These are phyloP conservation scores for Adelges cooleyi DNA, from an alignment of 1,140 invertebrate genomes.

Conservation along the genomic window DNA sequence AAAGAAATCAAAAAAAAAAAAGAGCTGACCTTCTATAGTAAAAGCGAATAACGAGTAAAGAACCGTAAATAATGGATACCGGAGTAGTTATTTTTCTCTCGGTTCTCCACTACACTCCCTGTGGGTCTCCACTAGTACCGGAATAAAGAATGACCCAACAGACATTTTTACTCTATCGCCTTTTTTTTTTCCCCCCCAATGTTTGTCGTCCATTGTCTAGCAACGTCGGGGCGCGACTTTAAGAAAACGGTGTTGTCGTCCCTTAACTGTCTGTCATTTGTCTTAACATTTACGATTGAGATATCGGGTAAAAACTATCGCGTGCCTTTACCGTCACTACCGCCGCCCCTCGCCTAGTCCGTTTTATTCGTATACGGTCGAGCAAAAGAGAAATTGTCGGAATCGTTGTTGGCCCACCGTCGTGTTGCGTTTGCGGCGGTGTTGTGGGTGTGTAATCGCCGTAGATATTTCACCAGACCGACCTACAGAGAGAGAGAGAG, in stretches of 20 bases:
- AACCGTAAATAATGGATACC: neutral
- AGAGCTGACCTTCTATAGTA: too few relatives aligned
- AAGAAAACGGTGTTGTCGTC: neutral
- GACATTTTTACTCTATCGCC: neutral
- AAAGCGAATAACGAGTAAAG: neutral
- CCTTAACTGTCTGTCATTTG: slow-evolving; percentile 14
- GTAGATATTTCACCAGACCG: slow-evolving; percentile 10
- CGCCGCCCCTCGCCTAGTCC: neutral
- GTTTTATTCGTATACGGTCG: too few relatives aligned
- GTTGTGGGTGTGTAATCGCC: neutral
- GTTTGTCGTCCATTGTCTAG: neutral
- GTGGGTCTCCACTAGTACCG: neutral
- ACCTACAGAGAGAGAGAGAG: neutral
- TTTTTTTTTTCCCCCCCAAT: neutral
- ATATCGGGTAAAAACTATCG: slow-evolving; percentile 4
- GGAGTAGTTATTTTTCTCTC: neutral
- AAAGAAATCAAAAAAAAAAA: too few relatives aligned
- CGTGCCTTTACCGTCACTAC: neutral
- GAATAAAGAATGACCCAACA: slow-evolving; percentile 4
- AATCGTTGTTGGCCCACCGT: neutral
- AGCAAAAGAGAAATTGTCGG: neutral
- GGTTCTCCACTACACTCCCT: too few relatives aligned
- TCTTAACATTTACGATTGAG: neutral
- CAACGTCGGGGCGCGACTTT: neutral
- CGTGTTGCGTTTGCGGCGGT: neutral